Conservation (phyloP, 2,113 vertebrate genomes). For the Tretioscincus oriximinensis region DNA sequence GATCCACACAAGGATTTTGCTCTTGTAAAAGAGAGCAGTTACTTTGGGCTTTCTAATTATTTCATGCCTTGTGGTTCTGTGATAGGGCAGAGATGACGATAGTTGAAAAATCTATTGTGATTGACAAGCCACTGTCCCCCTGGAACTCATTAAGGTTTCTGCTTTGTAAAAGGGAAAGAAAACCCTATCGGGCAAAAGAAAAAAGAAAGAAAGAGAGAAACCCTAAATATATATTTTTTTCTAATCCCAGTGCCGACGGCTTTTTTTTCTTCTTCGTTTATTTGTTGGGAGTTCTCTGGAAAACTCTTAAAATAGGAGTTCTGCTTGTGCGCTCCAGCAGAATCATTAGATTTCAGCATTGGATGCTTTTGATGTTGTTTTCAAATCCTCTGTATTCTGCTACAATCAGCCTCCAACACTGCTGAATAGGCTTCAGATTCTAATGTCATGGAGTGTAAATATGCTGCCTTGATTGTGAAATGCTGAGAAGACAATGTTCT, state of each 20-base stretch:
- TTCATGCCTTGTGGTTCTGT: slow-evolving; percentile 86
- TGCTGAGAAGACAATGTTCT: neutral
- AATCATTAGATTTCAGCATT: slow-evolving; percentile 47
- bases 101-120: slow-evolving; percentile 79
- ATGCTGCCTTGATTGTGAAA: neutral
- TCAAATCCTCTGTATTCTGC: slow-evolving; percentile 40
- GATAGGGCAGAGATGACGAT: slow-evolving; percentile 75
- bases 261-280: slow-evolving; percentile 55
- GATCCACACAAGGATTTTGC: slow-evolving; percentile 77
- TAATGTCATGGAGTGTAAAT: neutral
- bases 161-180: slow-evolving; percentile 69
- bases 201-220: slow-evolving; percentile 34
- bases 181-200: slow-evolving; percentile 70
- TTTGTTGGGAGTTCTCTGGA: slow-evolving; percentile 68
- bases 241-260: slow-evolving; percentile 37
- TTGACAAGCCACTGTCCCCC: slow-evolving; percentile 81
- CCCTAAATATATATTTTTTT: neutral
- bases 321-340: slow-evolving; percentile 54
- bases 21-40: slow-evolving; percentile 85
- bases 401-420: neutral
- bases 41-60: slow-evolving; percentile 86
- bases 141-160: slow-evolving; percentile 81
- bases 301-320: slow-evolving; percentile 51
- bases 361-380: slow-evolving; percentile 30
- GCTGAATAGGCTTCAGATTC: accelerated